Conservation (phyloP, 2,113 vertebrate species). For the Bufo bufo region DNA sequence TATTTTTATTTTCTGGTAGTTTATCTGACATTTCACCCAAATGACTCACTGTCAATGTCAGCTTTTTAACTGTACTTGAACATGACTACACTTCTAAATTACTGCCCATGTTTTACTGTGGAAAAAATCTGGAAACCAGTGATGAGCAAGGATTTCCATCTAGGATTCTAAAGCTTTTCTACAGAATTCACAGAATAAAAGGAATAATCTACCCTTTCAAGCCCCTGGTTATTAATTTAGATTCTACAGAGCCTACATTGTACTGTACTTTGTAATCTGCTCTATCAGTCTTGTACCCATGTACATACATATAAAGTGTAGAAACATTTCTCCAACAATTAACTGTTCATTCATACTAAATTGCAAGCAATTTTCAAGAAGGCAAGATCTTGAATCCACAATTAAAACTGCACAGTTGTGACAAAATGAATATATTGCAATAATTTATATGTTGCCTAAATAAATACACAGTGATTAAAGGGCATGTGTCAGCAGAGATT, state of each 20-base stretch:
- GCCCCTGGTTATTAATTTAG: background rate
- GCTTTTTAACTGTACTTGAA: too few relatives aligned
- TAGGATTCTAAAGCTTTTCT: too few relatives aligned
- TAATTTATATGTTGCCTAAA: background rate
- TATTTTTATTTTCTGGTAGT: too few relatives aligned
- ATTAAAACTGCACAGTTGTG: background rate
- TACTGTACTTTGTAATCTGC: background rate
- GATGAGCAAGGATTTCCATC: too few relatives aligned
- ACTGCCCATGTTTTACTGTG: too few relatives aligned
- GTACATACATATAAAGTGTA: background rate
- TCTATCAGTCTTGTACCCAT: background rate
- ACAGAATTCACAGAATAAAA: too few relatives aligned
- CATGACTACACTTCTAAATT: too few relatives aligned
- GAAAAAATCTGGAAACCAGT: too few relatives aligned
- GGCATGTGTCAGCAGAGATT: too few relatives aligned
- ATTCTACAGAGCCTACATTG: background rate
- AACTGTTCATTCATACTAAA: background rate
- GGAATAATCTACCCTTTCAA: background rate
- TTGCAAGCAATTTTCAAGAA: background rate
- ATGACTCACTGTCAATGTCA: too few relatives aligned
- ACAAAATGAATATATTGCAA: background rate
- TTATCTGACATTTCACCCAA: too few relatives aligned
- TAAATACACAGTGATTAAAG: background rate
- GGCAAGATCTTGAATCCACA: background rate
- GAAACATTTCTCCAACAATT: background rate